Percentiles rank a stretch among this genome's conserved stretches.
Evolutionary conservation across 2,888 invertebrate species (phyloP).

Genomic region (Trachelus iudaicus): DNA sequence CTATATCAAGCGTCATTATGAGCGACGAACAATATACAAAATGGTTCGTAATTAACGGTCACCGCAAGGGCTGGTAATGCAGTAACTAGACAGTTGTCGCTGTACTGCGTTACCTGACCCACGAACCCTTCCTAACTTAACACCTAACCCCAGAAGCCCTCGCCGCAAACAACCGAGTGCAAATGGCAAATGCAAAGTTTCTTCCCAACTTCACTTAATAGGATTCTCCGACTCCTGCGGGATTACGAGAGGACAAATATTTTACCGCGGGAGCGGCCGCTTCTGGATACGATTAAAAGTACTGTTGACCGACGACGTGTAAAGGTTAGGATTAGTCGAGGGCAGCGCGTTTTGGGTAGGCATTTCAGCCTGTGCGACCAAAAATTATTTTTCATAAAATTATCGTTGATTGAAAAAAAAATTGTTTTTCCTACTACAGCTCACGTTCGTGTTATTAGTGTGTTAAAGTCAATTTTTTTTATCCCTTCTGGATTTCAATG

Average conservation of each 20-base stretch:
- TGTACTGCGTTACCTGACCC: neutral
- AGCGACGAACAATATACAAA: neutral
- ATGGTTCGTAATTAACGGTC: neutral
- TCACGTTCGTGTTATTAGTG: too few species aligned
- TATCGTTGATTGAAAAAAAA: too few species aligned
- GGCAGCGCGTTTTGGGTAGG: neutral
- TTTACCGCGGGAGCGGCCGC: constrained; percentile 2
- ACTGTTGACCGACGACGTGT: neutral
- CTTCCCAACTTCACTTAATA: constrained; percentile 15
- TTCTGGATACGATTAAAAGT: neutral
- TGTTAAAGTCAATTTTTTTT: neutral
- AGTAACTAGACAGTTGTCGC: neutral
- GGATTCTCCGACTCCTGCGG: constrained; percentile 16
- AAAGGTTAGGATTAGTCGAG: too few species aligned
- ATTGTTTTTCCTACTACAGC: too few species aligned
- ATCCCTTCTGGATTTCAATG: neutral
- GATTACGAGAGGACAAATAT: constrained; percentile 20
- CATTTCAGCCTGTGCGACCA: neutral
- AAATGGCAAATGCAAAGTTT: constrained; percentile 19
- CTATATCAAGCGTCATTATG: neutral
- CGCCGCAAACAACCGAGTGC: constrained; percentile 15
- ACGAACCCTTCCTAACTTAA: neutral
- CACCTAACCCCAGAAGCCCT: constrained; percentile 10
- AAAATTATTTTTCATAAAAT: neutral
- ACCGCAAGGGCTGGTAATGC: neutral